Evolutionary conservation across 2,113 vertebrate species (phyloP).

Genomic region (Fregetta grallaria): DNA sequence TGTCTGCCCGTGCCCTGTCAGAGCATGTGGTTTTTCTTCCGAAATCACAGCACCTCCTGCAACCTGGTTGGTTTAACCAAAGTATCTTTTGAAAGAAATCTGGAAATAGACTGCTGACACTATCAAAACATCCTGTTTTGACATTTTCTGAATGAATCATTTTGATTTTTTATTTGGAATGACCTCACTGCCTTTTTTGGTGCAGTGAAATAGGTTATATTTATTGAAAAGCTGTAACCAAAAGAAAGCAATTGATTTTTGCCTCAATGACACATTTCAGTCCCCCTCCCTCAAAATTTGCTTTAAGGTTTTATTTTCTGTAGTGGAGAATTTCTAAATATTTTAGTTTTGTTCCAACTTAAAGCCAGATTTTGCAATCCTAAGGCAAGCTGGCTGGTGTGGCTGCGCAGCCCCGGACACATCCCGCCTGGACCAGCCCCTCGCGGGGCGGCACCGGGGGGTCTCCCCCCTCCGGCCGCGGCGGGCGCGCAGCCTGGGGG

Average conservation of each 20-base stretch:
- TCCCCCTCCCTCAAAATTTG: background rate
- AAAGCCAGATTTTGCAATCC: background rate
- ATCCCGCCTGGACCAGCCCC: background rate
- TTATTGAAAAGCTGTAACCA: background rate
- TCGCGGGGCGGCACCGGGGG: accelerated
- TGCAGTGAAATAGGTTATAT: background rate
- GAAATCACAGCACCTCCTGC: background rate
- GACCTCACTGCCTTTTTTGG: background rate
- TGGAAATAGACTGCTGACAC: constrained; percentile 4
- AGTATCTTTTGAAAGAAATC: constrained; percentile 24
- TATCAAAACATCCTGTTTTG: constrained; percentile 63
- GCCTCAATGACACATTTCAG: background rate
- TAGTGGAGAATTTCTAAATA: background rate
- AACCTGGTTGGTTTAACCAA: background rate
- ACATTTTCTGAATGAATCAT: constrained; percentile 63
- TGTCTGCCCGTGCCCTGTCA: background rate
- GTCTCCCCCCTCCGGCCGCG: background rate
- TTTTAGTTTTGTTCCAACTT: background rate
- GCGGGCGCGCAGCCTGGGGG: background rate
- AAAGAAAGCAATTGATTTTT: background rate
- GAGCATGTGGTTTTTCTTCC: background rate
- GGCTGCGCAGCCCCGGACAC: background rate
- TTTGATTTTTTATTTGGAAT: constrained; percentile 1
- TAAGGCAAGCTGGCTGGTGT: accelerated
- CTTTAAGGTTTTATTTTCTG: background rate